A percentile compares a stretch with the other conserved stretches of the same genome.
phyloP scores from a whole-genome alignment of 2,888 invertebrate species.

The Zaprionus bogoriensis region DNA sequence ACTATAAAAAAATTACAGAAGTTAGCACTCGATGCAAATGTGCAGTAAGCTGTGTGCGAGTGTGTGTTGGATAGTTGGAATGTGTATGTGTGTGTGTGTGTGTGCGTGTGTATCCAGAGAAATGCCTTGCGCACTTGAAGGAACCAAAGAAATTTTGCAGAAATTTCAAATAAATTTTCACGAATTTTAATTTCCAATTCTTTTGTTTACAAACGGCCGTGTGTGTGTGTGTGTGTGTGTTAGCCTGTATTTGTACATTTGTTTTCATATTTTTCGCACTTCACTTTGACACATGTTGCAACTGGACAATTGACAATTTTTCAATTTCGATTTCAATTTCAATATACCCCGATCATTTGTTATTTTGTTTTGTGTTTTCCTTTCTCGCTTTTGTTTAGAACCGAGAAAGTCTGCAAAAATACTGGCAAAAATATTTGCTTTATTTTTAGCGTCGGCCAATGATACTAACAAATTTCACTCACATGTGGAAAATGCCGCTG shows the following conservation, averaged over 20 bases:
- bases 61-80: neutral
- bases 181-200: neutral
- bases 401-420: slow-evolving; percentile 12
- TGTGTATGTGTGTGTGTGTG: neutral
- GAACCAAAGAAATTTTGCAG: neutral
- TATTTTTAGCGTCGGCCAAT: slow-evolving; percentile 50
- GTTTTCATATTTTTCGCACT: slow-evolving; percentile 29
- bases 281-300: slow-evolving; percentile 36
- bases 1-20: slow-evolving; percentile 34
- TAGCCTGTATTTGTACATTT: too few species aligned
- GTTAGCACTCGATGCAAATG: slow-evolving; percentile 35
- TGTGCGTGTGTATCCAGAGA: slow-evolving; percentile 22
- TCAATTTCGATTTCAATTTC: too few species aligned
- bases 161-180: neutral
- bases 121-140: slow-evolving; percentile 17
- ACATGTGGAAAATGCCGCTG: slow-evolving; percentile 58
- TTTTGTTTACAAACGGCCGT: neutral
- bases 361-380: neutral
- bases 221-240: slow-evolving; percentile 5
- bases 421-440: slow-evolving; percentile 42
- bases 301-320: slow-evolving; percentile 7
- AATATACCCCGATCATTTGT: too few species aligned
- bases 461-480: slow-evolving; percentile 43
- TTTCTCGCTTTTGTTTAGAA: slow-evolving; percentile 1
- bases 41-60: neutral